A percentile compares a stretch with the other conserved stretches of the same genome.
These are phyloP conservation scores for Stegophylla sp. DNA, from an alignment of 2,888 invertebrate genomes.

Conservation along the genomic window DNA sequence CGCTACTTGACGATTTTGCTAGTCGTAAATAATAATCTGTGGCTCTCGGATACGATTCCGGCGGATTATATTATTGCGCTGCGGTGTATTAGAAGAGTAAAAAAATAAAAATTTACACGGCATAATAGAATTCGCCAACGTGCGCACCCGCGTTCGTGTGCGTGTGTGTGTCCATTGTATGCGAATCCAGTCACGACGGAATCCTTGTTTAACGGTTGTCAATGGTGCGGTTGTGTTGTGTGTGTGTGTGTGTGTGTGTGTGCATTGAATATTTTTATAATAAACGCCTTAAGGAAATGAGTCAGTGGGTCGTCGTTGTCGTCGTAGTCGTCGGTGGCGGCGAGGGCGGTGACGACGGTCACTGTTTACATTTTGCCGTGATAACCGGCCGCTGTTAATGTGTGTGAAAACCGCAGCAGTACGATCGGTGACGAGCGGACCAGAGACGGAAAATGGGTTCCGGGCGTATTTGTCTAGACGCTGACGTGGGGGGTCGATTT, in stretches of 20 bases:
- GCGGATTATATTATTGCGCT: conserved; percentile 40
- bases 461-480: background rate
- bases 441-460: background rate
- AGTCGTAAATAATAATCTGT: conserved; percentile 27
- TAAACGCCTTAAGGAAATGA: conserved; percentile 53
- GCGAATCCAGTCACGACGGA: conserved; percentile 57
- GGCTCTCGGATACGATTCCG: conserved; percentile 34
- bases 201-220: conserved; percentile 57
- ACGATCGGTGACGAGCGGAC: background rate
- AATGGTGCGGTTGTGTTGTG: conserved; percentile 17
- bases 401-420: background rate
- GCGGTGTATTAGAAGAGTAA: background rate
- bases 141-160: conserved; percentile 1
- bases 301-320: conserved; percentile 57
- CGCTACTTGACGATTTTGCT: conserved; percentile 20
- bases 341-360: conserved; percentile 14
- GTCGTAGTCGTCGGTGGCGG: conserved; percentile 17
- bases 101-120: conserved; percentile 42
- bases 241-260: background rate
- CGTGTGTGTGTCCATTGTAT: conserved; percentile 34
- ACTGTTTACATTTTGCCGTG: conserved; percentile 46
- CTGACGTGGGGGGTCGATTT: too few species aligned
- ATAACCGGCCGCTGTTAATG: background rate
- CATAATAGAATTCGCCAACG: conserved; percentile 49
- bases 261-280: background rate